Evolutionary conservation across 1,140 invertebrate genomes (phyloP).

Genomic region (Pantala flavescens): DNA sequence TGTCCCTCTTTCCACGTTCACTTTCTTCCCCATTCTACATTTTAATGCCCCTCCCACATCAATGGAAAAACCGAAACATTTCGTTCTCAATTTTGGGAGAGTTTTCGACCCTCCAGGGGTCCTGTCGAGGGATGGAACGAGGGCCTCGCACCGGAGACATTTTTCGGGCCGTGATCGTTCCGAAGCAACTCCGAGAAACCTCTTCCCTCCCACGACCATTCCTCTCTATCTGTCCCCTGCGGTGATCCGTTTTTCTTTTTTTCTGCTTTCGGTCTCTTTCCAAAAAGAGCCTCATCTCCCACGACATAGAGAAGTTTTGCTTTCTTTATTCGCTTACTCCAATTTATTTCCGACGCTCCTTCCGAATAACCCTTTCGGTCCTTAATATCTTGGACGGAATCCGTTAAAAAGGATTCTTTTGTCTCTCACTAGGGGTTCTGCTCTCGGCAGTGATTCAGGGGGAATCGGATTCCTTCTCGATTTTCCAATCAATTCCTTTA

Average conservation of each 20-base stretch:
- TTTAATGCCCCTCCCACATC: not conserved
- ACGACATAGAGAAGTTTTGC: not conserved
- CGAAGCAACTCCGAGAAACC: not conserved
- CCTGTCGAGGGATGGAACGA: not conserved
- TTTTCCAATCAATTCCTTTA: not conserved
- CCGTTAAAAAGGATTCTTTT: constrained; percentile 1
- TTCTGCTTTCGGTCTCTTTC: not conserved
- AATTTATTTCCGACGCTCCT: not conserved
- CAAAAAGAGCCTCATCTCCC: not conserved
- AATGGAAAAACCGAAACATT: not conserved
- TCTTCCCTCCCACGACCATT: not conserved
- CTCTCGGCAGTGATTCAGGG: not conserved
- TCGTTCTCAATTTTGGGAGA: not conserved
- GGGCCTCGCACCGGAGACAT: not conserved
- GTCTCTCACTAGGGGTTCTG: not conserved
- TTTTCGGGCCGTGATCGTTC: not conserved
- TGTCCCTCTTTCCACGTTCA: not conserved
- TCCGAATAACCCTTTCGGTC: not conserved
- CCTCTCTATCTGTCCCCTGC: not conserved
- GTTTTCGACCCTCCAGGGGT: not conserved
- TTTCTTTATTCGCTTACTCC: not conserved
- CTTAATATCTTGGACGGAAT: not conserved
- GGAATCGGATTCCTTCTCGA: not conserved
- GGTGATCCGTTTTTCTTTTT: not conserved
- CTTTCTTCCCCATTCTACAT: not conserved